phyloP scores from a whole-genome alignment of 2,888 invertebrate species.

The Cylloceria caligata region DNA sequence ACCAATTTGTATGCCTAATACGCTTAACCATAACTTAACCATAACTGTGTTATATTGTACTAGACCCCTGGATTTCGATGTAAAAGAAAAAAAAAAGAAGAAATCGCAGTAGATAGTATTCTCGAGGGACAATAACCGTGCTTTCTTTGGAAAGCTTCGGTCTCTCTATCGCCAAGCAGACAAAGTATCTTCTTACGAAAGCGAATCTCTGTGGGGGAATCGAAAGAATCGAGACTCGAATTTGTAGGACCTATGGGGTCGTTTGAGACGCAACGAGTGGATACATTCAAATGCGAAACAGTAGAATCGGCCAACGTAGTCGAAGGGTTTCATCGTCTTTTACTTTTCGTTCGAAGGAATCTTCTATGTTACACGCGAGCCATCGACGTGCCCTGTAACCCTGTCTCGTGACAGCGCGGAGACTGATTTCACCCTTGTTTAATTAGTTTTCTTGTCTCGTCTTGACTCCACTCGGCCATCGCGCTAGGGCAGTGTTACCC shows the following conservation, averaged over 20 bases:
- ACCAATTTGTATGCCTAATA: slow-evolving; percentile 35
- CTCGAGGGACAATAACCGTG: neutral
- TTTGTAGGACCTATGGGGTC: slow-evolving; percentile 29
- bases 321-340: slow-evolving; percentile 51
- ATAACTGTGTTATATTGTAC: neutral
- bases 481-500: neutral
- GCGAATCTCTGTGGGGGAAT: slow-evolving; percentile 44
- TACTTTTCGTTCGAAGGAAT: slow-evolving; percentile 25
- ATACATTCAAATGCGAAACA: slow-evolving; percentile 31
- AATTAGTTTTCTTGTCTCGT: slow-evolving; percentile 63
- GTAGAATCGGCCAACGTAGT: slow-evolving; percentile 11
- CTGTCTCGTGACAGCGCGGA: slow-evolving; percentile 43
- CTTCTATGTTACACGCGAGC: slow-evolving; percentile 12
- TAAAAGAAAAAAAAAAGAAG: neutral
- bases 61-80: neutral
- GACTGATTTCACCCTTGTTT: slow-evolving; percentile 59
- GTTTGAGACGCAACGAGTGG: slow-evolving; percentile 10
- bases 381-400: slow-evolving; percentile 37
- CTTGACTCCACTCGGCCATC: slow-evolving; percentile 18
- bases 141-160: slow-evolving; percentile 3
- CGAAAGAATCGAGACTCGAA: slow-evolving; percentile 43
- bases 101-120: neutral
- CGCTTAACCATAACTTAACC: neutral
- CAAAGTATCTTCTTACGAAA: slow-evolving; percentile 35
- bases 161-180: slow-evolving; percentile 20